Evolutionary conservation across 2,113 vertebrate genomes (phyloP).

Genomic region (Pardalotus punctatus): DNA sequence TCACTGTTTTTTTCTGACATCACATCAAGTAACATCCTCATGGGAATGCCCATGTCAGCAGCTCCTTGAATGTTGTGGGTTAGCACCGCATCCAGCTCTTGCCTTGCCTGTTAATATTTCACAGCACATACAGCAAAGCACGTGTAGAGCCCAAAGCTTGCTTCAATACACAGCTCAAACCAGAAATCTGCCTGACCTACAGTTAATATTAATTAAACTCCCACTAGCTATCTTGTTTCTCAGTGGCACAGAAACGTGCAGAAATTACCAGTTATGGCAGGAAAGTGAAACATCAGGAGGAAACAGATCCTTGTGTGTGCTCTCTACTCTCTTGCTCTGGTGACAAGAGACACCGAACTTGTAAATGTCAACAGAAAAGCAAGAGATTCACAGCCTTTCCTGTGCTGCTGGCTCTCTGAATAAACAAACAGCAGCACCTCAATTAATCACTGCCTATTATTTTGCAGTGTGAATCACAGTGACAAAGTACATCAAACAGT

Average conservation of each 20-base stretch:
- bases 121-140: not conserved
- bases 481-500: not conserved
- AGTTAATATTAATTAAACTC: not conserved
- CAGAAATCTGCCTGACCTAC: not conserved
- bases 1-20: constrained; percentile 23
- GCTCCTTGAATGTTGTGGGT: constrained; percentile 71
- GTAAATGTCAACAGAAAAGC: not conserved
- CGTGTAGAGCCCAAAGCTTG: not conserved
- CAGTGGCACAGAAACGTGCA: not conserved
- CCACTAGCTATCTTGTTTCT: not conserved
- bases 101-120: constrained; percentile 62
- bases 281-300: not conserved
- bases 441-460: not conserved
- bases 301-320: not conserved
- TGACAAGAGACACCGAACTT: not conserved
- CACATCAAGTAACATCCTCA: constrained; percentile 48
- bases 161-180: not conserved
- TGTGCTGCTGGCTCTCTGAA: not conserved
- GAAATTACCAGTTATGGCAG: not conserved
- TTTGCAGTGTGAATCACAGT: not conserved
- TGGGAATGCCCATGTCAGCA: constrained; percentile 70
- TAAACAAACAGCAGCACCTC: not conserved
- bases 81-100: constrained; percentile 60
- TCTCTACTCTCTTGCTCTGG: not conserved
- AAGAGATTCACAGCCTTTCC: not conserved